Base-by-base conservation (phyloP, 2,113 vertebrate genomes). In the Leiothrix lutea region DNA sequence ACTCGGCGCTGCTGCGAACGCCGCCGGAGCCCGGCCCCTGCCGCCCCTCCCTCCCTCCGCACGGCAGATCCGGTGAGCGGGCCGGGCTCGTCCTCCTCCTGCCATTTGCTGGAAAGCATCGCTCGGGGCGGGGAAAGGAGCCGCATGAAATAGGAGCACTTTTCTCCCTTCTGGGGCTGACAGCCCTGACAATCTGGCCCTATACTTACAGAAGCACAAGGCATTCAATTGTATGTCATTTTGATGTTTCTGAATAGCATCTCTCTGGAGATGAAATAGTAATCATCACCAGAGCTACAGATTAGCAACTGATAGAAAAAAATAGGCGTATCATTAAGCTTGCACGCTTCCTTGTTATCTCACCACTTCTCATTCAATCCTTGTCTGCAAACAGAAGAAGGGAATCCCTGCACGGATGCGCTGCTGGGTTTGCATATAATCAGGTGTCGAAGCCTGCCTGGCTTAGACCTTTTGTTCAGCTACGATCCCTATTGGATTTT, bases 211-310 rank as follows among this genome's bases (percentile, higher is more conserved):
- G 91, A 74, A 82, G 57, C 50, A 54, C 73, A 54, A 72, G 73
- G n/a, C 54, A 35, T 72, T 62, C 74, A 58, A 38, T 31, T 57
- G 78, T 73, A 15, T 51, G 71, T 28, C 87, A 80, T 82, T 92
- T 91, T 65, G 78, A 80, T 92, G 78, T 23, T 90, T 73, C 84
- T 93, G 90, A 95, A 91, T 58, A 92, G 12, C 67, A 50, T 80
- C 71, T 95, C 87, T 92, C 91, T 56, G 56, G 93, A 96, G 94
- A 90, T 89, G 87, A 91, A 94, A 91, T 62, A 73, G 81, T 62
- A 93, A 91, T 92, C 84, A 91, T 95, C 90, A 77, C 87, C 74
- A 82, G 78, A 93, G 81, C 66, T 94, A 77, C 87, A 94, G 94
- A 91, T 92, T 94, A 94, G 81, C 66, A 86, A 54, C 54, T 77